phyloP scores from a whole-genome alignment of 53 echinoderm and acorn worm genomes.

The Echinometra lucunter region DNA sequence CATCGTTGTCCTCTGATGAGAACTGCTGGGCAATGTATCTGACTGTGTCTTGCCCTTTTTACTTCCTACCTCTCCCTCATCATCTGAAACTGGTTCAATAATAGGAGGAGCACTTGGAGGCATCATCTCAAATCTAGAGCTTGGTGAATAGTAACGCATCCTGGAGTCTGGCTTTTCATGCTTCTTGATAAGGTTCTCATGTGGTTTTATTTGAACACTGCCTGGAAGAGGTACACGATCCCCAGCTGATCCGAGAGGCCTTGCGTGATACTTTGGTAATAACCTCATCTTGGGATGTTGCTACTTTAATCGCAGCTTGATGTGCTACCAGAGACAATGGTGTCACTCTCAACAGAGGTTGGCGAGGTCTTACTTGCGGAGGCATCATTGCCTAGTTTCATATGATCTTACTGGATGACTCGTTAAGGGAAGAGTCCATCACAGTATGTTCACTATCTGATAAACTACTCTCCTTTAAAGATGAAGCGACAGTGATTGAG shows the following conservation, averaged over 20 bases:
- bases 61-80: slow-evolving; percentile 80
- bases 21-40: not conserved
- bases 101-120: slow-evolving; percentile 69
- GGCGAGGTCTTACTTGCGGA: not conserved
- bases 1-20: slow-evolving; percentile 25
- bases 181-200: slow-evolving; percentile 45
- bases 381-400: not conserved
- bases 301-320: not conserved
- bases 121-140: slow-evolving; percentile 23
- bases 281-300: slow-evolving; percentile 5
- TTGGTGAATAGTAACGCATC: slow-evolving; percentile 57
- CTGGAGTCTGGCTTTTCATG: slow-evolving; percentile 49
- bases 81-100: slow-evolving; percentile 94
- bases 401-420: not conserved
- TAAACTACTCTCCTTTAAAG: not conserved
- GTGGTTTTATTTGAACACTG: slow-evolving; percentile 13
- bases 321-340: not conserved
- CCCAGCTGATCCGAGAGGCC: not conserved
- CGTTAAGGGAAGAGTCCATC: not conserved
- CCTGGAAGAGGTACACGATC: not conserved
- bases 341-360: slow-evolving; percentile 32
- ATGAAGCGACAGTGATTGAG: slow-evolving; percentile 1
- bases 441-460: slow-evolving; percentile 1
- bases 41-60: not conserved
- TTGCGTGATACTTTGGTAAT: slow-evolving; percentile 20